These are phyloP conservation scores for Toxotes jaculatrix DNA, from an alignment of 2,113 vertebrate species.

Conservation along the genomic window DNA sequence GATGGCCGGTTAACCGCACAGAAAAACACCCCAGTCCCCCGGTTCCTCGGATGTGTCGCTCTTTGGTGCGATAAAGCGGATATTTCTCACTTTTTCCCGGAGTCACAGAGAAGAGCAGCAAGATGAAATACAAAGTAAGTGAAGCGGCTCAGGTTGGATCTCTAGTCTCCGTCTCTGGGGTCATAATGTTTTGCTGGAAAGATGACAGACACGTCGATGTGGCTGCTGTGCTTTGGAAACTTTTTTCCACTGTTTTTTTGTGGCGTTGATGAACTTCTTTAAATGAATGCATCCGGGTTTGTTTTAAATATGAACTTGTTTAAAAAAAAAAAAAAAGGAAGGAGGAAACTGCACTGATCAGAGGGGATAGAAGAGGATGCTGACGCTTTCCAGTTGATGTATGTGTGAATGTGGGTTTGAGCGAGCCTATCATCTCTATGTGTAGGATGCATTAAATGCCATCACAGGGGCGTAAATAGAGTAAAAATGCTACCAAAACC, in stretches of 20 bases:
- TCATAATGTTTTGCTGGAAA: not conserved
- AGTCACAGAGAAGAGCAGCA: conserved; percentile 51
- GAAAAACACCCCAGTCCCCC: not conserved
- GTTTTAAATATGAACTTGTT: not conserved
- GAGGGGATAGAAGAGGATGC: not conserved
- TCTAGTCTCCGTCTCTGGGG: no score
- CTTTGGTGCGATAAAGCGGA: conserved; percentile 65
- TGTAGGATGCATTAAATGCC: conserved; percentile 4
- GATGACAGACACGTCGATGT: not conserved
- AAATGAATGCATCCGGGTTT: conserved; percentile 17
- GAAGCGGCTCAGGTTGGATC: conserved; percentile 2
- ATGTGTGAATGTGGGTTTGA: not conserved
- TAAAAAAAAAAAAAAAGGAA: not conserved
- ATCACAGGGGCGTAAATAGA: conserved; percentile 43
- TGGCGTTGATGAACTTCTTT: not conserved
- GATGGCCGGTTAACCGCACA: conserved; percentile 66
- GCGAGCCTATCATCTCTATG: not conserved
- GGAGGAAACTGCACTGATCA: not conserved
- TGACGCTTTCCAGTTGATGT: not conserved
- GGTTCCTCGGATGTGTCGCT: conserved; percentile 46
- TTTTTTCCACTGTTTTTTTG: not conserved
- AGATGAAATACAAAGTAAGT: conserved; percentile 88
- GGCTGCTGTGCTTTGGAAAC: not conserved
- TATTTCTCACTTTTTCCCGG: conserved; percentile 63
- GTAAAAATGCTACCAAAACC: not conserved